phyloP scores from a whole-genome alignment of 2,113 vertebrate species.

The Nothoprocta perdicaria region DNA sequence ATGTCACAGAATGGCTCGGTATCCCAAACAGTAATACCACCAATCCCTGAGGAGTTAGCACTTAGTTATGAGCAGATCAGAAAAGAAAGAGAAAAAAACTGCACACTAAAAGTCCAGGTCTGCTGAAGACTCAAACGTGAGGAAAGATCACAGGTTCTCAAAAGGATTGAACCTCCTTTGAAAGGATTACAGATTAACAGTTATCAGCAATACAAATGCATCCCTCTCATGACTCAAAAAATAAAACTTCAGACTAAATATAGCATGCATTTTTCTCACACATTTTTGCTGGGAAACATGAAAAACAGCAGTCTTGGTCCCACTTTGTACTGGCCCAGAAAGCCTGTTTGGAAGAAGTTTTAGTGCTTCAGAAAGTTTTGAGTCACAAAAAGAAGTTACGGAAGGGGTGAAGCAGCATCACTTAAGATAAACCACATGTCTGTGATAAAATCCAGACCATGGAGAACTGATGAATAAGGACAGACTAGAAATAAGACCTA shows the following conservation, averaged over 20 bases:
- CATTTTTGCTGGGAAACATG: not conserved
- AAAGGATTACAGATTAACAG: not conserved
- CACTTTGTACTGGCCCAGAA: fast-evolving
- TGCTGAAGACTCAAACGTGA: not conserved
- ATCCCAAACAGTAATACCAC: not conserved
- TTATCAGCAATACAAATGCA: not conserved
- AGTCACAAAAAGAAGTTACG: not conserved
- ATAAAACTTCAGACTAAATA: not conserved
- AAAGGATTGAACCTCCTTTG: not conserved
- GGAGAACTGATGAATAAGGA: not conserved
- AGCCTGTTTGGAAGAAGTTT: not conserved
- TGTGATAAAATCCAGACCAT: not conserved
- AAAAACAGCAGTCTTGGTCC: not conserved
- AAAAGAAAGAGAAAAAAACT: not conserved
- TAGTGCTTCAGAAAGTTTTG: not conserved
- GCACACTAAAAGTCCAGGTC: not conserved
- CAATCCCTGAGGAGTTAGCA: fast-evolving
- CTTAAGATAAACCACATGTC: not conserved
- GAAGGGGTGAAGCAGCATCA: fast-evolving
- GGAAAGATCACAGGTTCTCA: not conserved
- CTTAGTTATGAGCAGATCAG: not conserved
- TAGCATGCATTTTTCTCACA: not conserved
- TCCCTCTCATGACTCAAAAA: fast-evolving
- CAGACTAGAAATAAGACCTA: not conserved
- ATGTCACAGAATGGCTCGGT: not conserved